Conservation (phyloP, 2,113 vertebrate species). For the Spea bombifrons region DNA sequence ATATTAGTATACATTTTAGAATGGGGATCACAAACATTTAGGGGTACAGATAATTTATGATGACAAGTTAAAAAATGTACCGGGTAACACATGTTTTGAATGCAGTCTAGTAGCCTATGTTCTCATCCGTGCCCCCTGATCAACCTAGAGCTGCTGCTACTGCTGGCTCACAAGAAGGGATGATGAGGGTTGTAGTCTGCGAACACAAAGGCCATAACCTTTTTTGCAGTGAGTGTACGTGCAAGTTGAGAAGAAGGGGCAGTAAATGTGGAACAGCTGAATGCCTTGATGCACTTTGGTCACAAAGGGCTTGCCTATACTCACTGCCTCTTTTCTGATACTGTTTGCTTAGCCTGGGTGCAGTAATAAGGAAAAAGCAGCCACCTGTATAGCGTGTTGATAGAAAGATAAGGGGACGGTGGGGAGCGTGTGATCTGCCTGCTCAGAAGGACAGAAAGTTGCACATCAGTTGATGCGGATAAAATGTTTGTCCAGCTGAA, state of each 20-base stretch:
- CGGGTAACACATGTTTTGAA: too few species aligned
- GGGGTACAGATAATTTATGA: too few species aligned
- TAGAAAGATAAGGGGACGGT: constrained; percentile 55
- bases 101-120: too few species aligned
- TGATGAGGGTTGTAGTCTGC: neutral
- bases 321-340: neutral
- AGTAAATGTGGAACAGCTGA: neutral
- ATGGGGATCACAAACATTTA: too few species aligned
- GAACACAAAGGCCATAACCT: neutral
- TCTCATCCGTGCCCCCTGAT: too few species aligned
- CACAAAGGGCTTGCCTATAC: constrained; percentile 8
- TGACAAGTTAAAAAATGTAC: too few species aligned
- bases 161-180: neutral
- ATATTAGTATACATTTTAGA: too few species aligned
- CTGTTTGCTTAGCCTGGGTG: constrained; percentile 49
- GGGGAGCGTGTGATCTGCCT: constrained; percentile 35
- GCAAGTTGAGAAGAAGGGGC: neutral
- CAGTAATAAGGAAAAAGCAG: constrained; percentile 47
- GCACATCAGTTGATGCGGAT: neutral
- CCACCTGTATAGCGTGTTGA: constrained; percentile 18
- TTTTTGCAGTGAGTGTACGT: neutral
- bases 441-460: constrained; percentile 47
- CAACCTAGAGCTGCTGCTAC: too few species aligned
- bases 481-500: constrained; percentile 67
- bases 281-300: neutral